Conservation (phyloP, 2,797 vertebrate genomes). For the Ctenopoma multispine region DNA sequence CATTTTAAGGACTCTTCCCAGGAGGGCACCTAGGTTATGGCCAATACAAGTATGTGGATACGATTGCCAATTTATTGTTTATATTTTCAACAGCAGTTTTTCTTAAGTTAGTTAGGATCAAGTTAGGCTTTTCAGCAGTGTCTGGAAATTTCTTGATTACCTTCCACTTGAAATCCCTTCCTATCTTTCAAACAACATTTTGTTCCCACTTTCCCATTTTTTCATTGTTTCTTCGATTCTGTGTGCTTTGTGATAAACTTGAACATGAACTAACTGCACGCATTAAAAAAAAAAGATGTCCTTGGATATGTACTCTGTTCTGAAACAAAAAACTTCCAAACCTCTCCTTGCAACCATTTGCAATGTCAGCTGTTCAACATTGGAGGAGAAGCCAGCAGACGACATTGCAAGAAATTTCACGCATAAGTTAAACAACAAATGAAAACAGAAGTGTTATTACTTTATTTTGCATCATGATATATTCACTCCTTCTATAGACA, state of each 20-base stretch:
- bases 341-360: slow-evolving; percentile 10
- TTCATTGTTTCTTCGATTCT: neutral
- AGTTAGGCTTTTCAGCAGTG: slow-evolving; percentile 2
- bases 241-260: slow-evolving; percentile 10
- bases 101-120: slow-evolving; percentile 4
- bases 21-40: slow-evolving; percentile 5
- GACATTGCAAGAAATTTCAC: neutral
- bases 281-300: slow-evolving; percentile 23
- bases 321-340: slow-evolving; percentile 8
- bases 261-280: neutral
- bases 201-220: neutral
- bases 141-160: slow-evolving; percentile 8
- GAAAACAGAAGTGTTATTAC: slow-evolving; percentile 24
- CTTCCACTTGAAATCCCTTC: slow-evolving; percentile 4
- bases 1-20: slow-evolving; percentile 14
- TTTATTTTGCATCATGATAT: slow-evolving; percentile 43
- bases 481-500: slow-evolving; percentile 18
- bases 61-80: slow-evolving; percentile 31
- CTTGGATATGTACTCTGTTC: slow-evolving; percentile 25
- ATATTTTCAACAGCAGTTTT: slow-evolving; percentile 21
- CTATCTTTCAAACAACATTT: slow-evolving; percentile 7
- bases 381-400: neutral
- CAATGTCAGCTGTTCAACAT: slow-evolving; percentile 11
- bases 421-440: slow-evolving; percentile 1
- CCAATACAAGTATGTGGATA: slow-evolving; percentile 19